Evolutionary conservation across 2,113 vertebrate species (phyloP).

Genomic region (Hemichromis elongatus): DNA sequence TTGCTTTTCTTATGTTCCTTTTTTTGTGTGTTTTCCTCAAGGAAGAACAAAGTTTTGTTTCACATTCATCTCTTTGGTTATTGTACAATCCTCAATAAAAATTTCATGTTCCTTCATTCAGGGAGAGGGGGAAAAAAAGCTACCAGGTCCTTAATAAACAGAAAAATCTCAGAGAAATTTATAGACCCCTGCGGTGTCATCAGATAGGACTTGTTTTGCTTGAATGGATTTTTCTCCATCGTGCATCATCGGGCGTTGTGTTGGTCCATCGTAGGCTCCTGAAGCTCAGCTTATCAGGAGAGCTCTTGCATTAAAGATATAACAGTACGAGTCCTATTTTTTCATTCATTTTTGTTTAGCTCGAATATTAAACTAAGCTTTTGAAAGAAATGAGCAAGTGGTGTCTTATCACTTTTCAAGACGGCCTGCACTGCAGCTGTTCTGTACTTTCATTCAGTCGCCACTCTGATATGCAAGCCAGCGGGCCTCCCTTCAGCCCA

Average conservation of each 20-base stretch:
- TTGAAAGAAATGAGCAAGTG: not conserved
- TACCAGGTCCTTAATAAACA: not conserved
- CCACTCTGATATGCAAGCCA: not conserved
- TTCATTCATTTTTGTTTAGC: not conserved
- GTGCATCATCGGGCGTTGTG: not conserved
- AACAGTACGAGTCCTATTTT: not conserved
- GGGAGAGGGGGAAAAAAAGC: not conserved
- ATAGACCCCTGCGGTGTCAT: not conserved
- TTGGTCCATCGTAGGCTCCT: not conserved
- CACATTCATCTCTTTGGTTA: not conserved
- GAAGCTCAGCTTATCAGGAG: not conserved
- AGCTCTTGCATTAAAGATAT: not conserved
- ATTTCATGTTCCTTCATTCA: not conserved
- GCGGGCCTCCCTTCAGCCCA: not conserved
- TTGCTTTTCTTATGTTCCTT: not conserved
- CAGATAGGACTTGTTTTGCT: not conserved
- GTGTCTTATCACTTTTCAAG: not conserved
- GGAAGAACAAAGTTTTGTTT: not conserved
- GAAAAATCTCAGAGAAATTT: not conserved
- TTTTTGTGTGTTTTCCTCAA: not conserved
- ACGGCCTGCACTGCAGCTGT: not conserved
- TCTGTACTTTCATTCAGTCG: not conserved
- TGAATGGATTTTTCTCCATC: not conserved
- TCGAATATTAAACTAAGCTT: not conserved
- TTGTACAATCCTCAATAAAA: not conserved